phyloP scores from a whole-genome alignment of 2,113 vertebrate genomes.

The Rhea americana region DNA sequence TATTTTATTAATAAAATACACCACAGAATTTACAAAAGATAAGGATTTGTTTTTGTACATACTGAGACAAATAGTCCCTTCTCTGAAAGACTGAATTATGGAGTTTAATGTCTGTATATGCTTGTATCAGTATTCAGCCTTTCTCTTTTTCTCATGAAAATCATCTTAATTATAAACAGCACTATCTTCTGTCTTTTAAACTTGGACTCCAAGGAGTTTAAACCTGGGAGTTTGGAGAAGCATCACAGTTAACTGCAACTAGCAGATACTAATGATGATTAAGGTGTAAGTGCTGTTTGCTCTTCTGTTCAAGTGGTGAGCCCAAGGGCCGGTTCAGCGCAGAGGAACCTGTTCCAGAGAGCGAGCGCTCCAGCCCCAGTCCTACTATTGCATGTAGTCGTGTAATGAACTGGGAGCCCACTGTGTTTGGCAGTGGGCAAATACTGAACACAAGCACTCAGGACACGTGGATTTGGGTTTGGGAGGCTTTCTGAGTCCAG shows the following conservation, averaged over 20 bases:
- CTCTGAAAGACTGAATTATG: background rate
- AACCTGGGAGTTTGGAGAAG: background rate
- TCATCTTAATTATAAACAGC: background rate
- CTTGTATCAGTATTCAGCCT: background rate
- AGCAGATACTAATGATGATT: accelerated
- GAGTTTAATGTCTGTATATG: background rate
- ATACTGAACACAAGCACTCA: background rate
- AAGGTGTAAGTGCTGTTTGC: background rate
- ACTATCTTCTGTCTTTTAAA: background rate
- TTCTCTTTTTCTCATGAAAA: background rate
- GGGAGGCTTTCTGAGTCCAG: background rate
- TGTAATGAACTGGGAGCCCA: background rate
- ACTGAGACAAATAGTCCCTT: background rate
- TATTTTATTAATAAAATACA: background rate
- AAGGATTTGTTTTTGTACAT: accelerated
- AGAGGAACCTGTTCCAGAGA: background rate
- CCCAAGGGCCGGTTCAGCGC: background rate
- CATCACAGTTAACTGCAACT: no score
- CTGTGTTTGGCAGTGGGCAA: background rate
- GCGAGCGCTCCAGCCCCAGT: background rate
- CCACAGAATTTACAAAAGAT: background rate
- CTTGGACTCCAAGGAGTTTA: background rate
- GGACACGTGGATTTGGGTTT: accelerated
- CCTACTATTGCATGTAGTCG: background rate
- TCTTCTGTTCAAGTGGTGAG: background rate